These are phyloP conservation scores for Kryptolebias ocellatus DNA, from an alignment of 2,797 vertebrate genomes.

Conservation along the genomic window DNA sequence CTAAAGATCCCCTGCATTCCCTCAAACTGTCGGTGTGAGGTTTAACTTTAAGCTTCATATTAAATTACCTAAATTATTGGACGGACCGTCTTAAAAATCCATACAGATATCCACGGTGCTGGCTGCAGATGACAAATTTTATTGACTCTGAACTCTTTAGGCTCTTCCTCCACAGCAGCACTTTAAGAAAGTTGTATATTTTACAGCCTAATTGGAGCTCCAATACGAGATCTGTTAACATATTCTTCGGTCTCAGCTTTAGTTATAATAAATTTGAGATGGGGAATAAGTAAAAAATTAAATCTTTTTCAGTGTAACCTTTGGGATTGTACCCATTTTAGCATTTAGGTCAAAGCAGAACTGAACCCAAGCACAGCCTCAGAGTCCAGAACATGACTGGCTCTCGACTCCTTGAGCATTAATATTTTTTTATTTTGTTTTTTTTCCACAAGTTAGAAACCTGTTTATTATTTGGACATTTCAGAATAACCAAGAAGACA, in stretches of 20 bases:
- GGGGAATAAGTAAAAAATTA: background rate
- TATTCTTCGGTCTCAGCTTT: background rate
- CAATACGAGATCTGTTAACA: background rate
- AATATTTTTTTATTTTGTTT: background rate
- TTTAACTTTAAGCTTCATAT: background rate
- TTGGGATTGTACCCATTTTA: conserved; percentile 1
- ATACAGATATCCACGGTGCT: background rate
- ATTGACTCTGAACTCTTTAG: background rate
- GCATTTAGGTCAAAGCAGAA: conserved; percentile 10
- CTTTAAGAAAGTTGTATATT: background rate
- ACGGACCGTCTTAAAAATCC: background rate
- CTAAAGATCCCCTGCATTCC: background rate
- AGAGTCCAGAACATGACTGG: background rate
- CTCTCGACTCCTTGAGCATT: conserved; percentile 1
- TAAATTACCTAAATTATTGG: background rate
- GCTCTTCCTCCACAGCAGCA: background rate
- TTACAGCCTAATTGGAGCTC: background rate
- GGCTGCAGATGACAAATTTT: background rate
- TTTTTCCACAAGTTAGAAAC: background rate
- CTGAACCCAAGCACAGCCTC: conserved; percentile 1
- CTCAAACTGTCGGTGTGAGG: background rate
- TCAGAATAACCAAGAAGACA: background rate
- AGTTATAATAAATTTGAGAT: background rate
- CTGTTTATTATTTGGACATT: conserved; percentile 2
- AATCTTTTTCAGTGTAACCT: background rate